Evolutionary conservation across 2,888 invertebrate genomes (phyloP).

Genomic region (Drosophila greeni): DNA sequence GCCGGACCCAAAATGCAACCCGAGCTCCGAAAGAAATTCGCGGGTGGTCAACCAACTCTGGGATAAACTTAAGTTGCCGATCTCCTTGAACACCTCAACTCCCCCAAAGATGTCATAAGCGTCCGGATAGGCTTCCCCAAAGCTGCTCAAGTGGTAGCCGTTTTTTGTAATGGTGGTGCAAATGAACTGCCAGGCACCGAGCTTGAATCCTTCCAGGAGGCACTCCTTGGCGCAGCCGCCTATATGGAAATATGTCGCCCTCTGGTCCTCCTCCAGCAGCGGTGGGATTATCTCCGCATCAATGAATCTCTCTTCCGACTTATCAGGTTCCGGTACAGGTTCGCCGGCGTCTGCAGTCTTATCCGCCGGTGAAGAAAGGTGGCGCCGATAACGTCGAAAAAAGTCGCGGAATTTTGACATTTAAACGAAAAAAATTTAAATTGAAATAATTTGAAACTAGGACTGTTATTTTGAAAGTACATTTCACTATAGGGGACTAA

Average conservation of each 20-base stretch:
- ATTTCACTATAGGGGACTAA: too few species aligned
- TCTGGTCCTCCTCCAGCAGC: neutral
- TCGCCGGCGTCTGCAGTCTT: neutral
- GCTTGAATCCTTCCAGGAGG: conserved; percentile 39
- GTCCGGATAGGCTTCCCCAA: conserved; percentile 25
- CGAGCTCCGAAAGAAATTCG: conserved; percentile 9
- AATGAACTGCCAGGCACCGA: conserved; percentile 48
- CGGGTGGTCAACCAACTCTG: conserved; percentile 38
- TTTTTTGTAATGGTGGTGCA: conserved; percentile 5
- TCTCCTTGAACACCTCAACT: conserved; percentile 33
- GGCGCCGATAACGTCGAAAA: neutral
- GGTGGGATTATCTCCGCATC: neutral
- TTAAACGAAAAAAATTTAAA: neutral
- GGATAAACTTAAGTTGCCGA: conserved; percentile 8
- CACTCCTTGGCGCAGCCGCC: conserved; percentile 53
- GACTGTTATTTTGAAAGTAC: neutral
- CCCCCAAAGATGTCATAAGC: conserved; percentile 38
- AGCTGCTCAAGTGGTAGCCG: conserved; percentile 14
- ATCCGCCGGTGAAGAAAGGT: neutral
- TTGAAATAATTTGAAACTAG: conserved; percentile 7
- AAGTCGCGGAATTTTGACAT: neutral
- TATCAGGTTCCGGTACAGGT: neutral
- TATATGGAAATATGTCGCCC: conserved; percentile 44
- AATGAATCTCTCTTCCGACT: neutral
- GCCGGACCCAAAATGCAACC: neutral